Base-by-base conservation (phyloP, 2,888 invertebrate genomes). In the Sceliomorpha sp. region DNA sequence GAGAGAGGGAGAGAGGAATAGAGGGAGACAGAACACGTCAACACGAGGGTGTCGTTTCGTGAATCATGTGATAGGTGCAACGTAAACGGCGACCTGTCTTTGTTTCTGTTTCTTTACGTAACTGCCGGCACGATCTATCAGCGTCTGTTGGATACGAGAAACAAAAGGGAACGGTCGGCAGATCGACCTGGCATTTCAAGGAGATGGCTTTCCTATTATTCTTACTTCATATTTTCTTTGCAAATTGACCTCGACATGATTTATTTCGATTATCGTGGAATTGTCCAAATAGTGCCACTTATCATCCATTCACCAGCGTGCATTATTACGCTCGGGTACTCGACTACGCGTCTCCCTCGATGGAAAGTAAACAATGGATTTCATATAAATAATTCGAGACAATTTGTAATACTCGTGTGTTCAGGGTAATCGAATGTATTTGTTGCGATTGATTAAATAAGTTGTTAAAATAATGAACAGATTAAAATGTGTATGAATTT, bases 111-210 rank as follows among this genome's bases (percentile, higher is more conserved):
- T 67, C 39, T 63, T 66, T 69, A 69, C 68, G 71, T 71, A 71
- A 72, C 60, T 51, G 10, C 51, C 58, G 63, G 67, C 70, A 67
- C 67, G 67, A 70, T 67, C 71, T 72, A 69, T 71, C 71, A 69
- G 59, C 47, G 63, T 64, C 39, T 36, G 55, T 42, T 36, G 53
- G 53, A 62, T 63, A 63, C 55, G 20, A 66, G 67, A 63, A 67
- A 72, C 56, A 72, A 70, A 70, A 69, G 74, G 62, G 77, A 80
- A 76, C 76, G 78, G 75, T 63, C 75, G 75, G 73, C 76, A 76
- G 75, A 76, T 75, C 72, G 73, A 71, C 70, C 71, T 78, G 76
- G 73, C 75, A 72, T 77, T 79, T 79, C 79, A 77, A 79, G 77
- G 77, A 78, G 78, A 79, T 77, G 72, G 72, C 73, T 77, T 75